Base-by-base conservation (phyloP, 2,888 invertebrate species). In the Agrochola litura region DNA sequence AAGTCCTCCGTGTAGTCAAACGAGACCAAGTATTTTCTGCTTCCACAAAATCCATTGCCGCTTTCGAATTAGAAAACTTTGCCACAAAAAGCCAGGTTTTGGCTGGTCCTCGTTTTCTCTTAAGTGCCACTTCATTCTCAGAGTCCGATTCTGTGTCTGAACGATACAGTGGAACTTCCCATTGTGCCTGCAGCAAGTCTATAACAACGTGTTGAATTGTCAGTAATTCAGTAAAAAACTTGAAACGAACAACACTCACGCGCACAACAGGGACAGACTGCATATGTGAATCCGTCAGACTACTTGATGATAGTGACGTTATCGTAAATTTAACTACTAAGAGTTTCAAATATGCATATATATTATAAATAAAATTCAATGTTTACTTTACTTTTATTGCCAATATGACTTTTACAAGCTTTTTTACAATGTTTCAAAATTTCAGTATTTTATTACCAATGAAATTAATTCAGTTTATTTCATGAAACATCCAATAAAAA, bases 11-110 rank as follows among this genome's bases (percentile, higher is more conserved):
- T 43, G 61, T 70, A 43, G 25, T 70, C 41, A 25, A 25, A 61
- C 63, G 70, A 30, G 70, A 70, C 61, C 70, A 70, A 43, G 70
- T 70, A 43, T 70, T 63, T 70, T 63, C 63, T 6, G 70, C n/a
- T 68, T 19, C 58, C 12, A 68, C 16, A 68, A 52, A 72, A 16
- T 41, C 25, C 22, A 54, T 12, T 73, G 54, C 73, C 2, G 30
- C 43, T 22, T 43, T 70, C 22, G 41, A 54, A 22, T 43, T 43
- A 30, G 41, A 22, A 54, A 73, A 73, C n/a, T 69, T 69, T 25
- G 22, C 22, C 16, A 54, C 22, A 30, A 16, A 73, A 54, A 70
- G 5, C 54, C 70, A 73, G 16, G 16, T 68, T 58, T 58, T 69
- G 6, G 25, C 52, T 25, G 69, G 30, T 30, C 54, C 72, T 56